A percentile compares a stretch with the other conserved stretches of the same genome.
These are phyloP conservation scores for Epizoanthus fatuus DNA, from an alignment of 92 coral and sea anemone species.

Conservation along the genomic window DNA sequence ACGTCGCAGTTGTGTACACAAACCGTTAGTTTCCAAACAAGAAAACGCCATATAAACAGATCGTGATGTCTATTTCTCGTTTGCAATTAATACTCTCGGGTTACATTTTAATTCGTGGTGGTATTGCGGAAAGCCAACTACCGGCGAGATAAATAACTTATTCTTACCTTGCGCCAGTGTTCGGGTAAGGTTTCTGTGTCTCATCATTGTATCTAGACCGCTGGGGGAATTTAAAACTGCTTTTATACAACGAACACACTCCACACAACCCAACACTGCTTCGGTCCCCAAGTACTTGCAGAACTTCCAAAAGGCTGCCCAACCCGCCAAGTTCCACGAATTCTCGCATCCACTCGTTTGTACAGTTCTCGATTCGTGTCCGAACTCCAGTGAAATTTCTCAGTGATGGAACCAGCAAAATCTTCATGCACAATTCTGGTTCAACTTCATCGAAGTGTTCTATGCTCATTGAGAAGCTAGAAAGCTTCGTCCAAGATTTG, in stretches of 20 bases:
- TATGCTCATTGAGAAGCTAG: conserved; percentile 28
- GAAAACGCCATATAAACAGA: too few species aligned
- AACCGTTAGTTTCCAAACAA: too few species aligned
- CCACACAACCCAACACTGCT: conserved; percentile 59
- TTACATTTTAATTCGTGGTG: too few species aligned
- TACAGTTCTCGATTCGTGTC: conserved; percentile 72
- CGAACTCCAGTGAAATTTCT: conserved; percentile 81
- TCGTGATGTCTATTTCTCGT: too few species aligned
- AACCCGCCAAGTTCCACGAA: conserved; percentile 88
- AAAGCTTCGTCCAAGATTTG: conserved; percentile 45
- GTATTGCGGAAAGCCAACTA: too few species aligned
- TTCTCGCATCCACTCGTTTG: conserved; percentile 81
- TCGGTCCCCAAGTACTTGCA: conserved; percentile 62
- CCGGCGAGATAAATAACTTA: too few species aligned
- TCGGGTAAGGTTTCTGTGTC: conserved; percentile 68
- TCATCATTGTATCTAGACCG: conserved; percentile 78
- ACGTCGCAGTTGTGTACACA: too few species aligned
- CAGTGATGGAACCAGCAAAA: conserved; percentile 76
- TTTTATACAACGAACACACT: conserved; percentile 88
- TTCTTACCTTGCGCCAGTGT: conserved; percentile 79
- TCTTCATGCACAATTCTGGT: conserved; percentile 80
- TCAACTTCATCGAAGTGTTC: conserved; percentile 69
- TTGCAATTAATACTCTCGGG: too few species aligned
- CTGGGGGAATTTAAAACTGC: conserved; percentile 85
- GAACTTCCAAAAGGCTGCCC: conserved; percentile 65